These are phyloP conservation scores for Hyles euphorbiae DNA, from an alignment of 1,140 invertebrate species.

Conservation along the genomic window DNA sequence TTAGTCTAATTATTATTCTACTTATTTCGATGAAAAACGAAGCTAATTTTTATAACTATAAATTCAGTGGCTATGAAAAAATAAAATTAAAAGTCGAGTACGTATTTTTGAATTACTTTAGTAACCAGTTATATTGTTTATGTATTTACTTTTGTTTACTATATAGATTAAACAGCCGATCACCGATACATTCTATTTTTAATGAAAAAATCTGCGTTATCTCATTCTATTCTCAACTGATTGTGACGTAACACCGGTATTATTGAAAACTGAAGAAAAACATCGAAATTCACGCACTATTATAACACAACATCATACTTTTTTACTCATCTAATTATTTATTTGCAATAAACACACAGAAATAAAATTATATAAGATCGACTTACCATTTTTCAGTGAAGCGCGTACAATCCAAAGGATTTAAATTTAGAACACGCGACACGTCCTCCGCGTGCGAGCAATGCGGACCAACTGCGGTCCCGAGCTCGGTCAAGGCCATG, in stretches of 20 bases:
- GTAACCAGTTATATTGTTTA: too few relatives aligned
- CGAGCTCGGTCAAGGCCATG: conserved; percentile 54
- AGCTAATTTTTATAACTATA: too few relatives aligned
- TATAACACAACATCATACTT: neutral
- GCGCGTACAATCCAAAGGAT: conserved; percentile 24
- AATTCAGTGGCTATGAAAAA: too few relatives aligned
- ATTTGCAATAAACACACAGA: neutral
- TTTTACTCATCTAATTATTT: neutral
- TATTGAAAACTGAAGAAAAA: conserved; percentile 7
- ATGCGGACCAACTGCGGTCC: conserved; percentile 53
- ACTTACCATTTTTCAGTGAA: conserved; percentile 54
- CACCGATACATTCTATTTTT: conserved; percentile 3
- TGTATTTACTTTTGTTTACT: too few relatives aligned
- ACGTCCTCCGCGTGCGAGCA: conserved; percentile 33
- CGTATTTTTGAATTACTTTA: too few relatives aligned
- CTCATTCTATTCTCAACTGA: conserved; percentile 13
- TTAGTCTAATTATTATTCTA: too few relatives aligned
- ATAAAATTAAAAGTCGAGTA: too few relatives aligned
- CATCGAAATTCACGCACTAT: neutral
- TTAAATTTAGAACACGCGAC: conserved; percentile 8
- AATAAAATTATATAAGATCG: neutral
- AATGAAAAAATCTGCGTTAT: conserved; percentile 3
- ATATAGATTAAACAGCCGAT: too few relatives aligned
- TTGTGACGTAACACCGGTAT: conserved; percentile 15
- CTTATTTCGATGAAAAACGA: too few relatives aligned